A percentile compares a stretch with the other conserved stretches of the same genome.
These are phyloP conservation scores for Fistularia tabacaria DNA, from an alignment of 2,797 vertebrate genomes.

Conservation along the genomic window DNA sequence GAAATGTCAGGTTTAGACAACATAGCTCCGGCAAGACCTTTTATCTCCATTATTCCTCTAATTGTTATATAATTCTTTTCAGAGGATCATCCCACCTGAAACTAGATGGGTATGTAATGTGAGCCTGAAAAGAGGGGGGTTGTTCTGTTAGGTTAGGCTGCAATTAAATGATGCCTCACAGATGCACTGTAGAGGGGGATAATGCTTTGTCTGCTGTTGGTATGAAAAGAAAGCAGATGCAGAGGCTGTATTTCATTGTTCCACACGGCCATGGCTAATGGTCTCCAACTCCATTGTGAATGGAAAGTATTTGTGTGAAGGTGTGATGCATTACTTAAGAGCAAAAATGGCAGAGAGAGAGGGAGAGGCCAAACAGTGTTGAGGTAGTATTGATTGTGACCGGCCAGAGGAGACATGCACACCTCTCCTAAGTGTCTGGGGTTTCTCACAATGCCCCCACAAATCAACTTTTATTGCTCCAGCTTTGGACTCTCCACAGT, in stretches of 20 bases:
- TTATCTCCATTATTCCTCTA: constrained; percentile 57
- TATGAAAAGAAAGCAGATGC: constrained; percentile 41
- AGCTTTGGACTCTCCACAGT: constrained; percentile 64
- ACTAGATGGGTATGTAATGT: constrained; percentile 50
- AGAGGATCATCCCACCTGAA: constrained; percentile 61
- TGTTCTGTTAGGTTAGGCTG: constrained; percentile 60
- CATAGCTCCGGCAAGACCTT: constrained; percentile 35
- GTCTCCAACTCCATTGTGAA: constrained; percentile 55
- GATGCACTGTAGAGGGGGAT: constrained; percentile 44
- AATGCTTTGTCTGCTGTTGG: constrained; percentile 29
- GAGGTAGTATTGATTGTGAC: constrained; percentile 68
- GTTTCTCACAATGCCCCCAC: constrained; percentile 65
- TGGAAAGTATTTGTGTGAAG: constrained; percentile 56
- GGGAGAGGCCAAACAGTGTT: constrained; percentile 53
- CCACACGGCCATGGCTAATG: constrained; percentile 50
- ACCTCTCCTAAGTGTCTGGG: constrained; percentile 70
- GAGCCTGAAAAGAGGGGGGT: constrained; percentile 58
- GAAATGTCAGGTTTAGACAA: constrained; percentile 48
- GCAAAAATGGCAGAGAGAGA: constrained; percentile 66
- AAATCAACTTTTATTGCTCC: constrained; percentile 72
- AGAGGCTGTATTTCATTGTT: constrained; percentile 50
- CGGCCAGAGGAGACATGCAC: constrained; percentile 65
- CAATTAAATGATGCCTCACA: constrained; percentile 50
- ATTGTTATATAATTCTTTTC: constrained; percentile 57
- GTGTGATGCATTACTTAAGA: constrained; percentile 69